phyloP scores from a whole-genome alignment of 2,797 vertebrate genomes.

The Falco rusticolus region DNA sequence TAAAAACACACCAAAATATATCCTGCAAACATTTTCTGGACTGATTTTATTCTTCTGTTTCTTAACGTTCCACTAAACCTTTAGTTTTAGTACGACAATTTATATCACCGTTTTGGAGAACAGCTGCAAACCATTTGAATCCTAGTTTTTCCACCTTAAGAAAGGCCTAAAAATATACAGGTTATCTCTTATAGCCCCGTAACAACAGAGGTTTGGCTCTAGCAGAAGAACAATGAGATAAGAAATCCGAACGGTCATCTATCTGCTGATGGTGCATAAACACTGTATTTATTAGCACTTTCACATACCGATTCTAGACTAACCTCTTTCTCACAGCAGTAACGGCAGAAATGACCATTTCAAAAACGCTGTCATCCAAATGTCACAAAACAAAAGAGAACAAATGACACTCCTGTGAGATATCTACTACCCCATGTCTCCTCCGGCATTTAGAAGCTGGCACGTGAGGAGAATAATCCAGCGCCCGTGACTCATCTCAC shows the following conservation, averaged over 20 bases:
- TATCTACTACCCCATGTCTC: neutral
- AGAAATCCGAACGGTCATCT: constrained; percentile 17
- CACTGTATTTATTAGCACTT: constrained; percentile 32
- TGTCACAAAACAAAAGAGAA: constrained; percentile 28
- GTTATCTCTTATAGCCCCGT: neutral
- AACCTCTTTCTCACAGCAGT: neutral
- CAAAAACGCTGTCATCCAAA: constrained; percentile 18
- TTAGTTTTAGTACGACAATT: neutral
- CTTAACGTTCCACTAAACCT: neutral
- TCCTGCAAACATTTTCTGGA: neutral
- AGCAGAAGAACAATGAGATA: constrained; percentile 34
- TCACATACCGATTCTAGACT: constrained; percentile 2
- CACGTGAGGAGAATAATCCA: neutral
- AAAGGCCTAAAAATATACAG: neutral
- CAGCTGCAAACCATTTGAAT: neutral
- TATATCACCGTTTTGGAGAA: neutral
- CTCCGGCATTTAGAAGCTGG: neutral
- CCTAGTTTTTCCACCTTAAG: neutral
- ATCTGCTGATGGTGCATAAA: neutral
- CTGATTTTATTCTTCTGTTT: neutral
- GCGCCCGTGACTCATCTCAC: neutral
- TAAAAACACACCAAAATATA: neutral
- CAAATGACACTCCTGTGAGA: neutral
- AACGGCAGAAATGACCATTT: constrained; percentile 23
- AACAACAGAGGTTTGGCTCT: neutral